phyloP scores from a whole-genome alignment of 2,797 vertebrate genomes.

The Malurus leucopterus region DNA sequence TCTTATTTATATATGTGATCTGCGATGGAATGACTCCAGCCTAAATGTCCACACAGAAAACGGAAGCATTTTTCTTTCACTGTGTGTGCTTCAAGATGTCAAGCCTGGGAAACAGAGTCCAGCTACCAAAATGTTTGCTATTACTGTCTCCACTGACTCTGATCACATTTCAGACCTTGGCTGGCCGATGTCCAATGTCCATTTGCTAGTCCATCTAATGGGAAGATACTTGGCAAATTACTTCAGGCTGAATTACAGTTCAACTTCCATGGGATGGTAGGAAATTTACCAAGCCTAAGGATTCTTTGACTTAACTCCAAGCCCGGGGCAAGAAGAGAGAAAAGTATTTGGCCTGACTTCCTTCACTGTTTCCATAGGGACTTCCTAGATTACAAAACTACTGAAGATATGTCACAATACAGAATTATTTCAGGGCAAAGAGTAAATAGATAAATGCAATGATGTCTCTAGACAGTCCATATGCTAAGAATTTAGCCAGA shows the following conservation, averaged over 20 bases:
- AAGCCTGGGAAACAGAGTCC: background rate
- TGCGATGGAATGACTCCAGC: background rate
- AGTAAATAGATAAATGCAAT: background rate
- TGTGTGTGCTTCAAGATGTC: background rate
- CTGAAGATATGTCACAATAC: background rate
- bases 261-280: background rate
- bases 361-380: background rate
- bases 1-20: background rate
- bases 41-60: background rate
- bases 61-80: background rate
- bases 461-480: background rate
- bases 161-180: background rate
- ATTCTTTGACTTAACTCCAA: background rate
- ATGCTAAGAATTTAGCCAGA: background rate
- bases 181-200: background rate
- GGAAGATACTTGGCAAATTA: background rate
- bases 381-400: background rate
- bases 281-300: background rate
- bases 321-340: background rate
- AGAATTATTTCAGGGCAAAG: background rate
- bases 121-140: background rate
- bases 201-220: background rate
- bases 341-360: background rate
- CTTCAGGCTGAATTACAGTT: background rate
- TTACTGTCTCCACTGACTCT: fast-evolving